These are phyloP conservation scores for Ruditapes philippinarum DNA, from an alignment of 1,140 invertebrate genomes.

Conservation along the genomic window DNA sequence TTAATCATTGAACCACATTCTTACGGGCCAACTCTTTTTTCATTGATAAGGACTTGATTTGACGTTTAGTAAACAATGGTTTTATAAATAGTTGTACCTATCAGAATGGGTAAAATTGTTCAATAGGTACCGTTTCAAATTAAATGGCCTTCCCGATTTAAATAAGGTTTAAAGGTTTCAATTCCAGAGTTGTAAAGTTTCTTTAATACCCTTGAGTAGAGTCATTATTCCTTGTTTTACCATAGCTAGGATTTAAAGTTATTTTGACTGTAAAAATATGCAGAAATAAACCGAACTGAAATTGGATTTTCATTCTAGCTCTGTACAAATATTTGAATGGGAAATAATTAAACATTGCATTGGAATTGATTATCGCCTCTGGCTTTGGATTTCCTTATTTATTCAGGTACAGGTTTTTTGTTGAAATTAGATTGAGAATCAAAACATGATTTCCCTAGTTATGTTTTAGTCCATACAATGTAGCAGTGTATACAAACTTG, in stretches of 20 bases:
- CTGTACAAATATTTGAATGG: not conserved
- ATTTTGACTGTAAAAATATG: not conserved
- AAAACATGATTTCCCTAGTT: too few species aligned
- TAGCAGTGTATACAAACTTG: too few species aligned
- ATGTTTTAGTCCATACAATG: too few species aligned
- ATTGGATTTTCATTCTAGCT: not conserved
- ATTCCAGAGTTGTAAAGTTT: constrained; percentile 4
- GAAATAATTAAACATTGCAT: not conserved
- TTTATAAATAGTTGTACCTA: not conserved
- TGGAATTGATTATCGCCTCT: not conserved
- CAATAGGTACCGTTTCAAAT: constrained; percentile 19
- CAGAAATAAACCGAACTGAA: not conserved
- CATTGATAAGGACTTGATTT: constrained; percentile 8
- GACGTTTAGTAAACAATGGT: not conserved
- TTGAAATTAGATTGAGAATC: too few species aligned
- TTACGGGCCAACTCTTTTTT: not conserved
- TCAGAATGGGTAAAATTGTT: not conserved
- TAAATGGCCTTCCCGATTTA: not conserved
- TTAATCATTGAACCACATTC: not conserved
- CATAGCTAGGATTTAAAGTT: not conserved
- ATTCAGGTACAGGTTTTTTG: constrained; percentile 2
- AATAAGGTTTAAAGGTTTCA: not conserved
- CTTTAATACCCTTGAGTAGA: constrained; percentile 13
- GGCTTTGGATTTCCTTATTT: not conserved
- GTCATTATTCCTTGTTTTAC: constrained; percentile 6